Base-by-base conservation (phyloP, 2,113 vertebrate genomes). In the Oncorhynchus gorbuscha region DNA sequence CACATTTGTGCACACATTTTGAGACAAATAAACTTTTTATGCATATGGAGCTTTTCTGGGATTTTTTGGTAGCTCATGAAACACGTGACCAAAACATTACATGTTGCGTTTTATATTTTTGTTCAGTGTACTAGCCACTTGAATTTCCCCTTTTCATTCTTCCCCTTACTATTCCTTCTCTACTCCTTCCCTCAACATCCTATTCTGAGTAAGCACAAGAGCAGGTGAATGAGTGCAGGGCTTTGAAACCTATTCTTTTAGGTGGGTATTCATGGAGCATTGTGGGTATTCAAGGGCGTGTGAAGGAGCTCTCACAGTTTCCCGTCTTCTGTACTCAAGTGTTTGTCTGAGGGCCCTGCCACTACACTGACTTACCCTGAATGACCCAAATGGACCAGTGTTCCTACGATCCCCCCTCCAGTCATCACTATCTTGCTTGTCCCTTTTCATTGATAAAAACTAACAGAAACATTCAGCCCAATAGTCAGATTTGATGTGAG, bases 281-380 rank as follows among this genome's bases (percentile, higher is more conserved):
- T 18, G 13, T 55, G 16, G 51, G 16, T 55, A 82, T 89, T 88
- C 76, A 90, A 90, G 91, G 81, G 84, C 80, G 64, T 74, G 77
- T 87, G 71, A 77, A 76, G 76, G 75, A 75, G 69, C 76, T 83
- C 82, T 86, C 73, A 59, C 48, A 1, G 26, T 65, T 88, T 89
- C 87, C 83, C 84, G 85, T 86, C 83, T 86, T 88, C 69, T 5
- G 78, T 81, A 76, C 84, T 85, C 68, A 70, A 90, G 86, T 86
- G 84, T 88, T 5, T 84, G 76, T 83, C 79, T 85, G 81, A 88
- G 83, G 84, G 81, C 76, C 55, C 45, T 70, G 76, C 78, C 84
- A 87, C 88, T 89, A 83, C 85, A 71, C 28, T 14, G 48, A 65
- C 75, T 84, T 86, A 77, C 84, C 84, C 86, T 85, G 45, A 68